These are phyloP conservation scores for Hylaea fasciaria DNA, from an alignment of 2,888 invertebrate species.

Conservation along the genomic window DNA sequence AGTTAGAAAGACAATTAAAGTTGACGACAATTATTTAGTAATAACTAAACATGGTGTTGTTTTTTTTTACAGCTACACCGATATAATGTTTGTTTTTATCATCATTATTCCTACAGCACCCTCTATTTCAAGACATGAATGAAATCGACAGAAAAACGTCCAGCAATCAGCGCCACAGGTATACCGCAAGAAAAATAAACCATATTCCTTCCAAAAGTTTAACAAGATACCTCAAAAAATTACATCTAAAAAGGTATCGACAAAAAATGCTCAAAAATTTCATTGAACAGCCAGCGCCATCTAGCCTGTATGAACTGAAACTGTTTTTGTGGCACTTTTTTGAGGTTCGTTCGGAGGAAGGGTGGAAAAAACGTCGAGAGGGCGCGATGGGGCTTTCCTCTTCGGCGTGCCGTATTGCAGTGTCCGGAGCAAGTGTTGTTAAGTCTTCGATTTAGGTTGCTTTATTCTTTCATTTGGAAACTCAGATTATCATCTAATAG, in stretches of 20 bases:
- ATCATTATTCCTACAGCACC: too few species aligned
- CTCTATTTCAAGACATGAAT: constrained; percentile 15
- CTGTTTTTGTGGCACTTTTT: constrained; percentile 37
- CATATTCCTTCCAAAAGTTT: constrained; percentile 24
- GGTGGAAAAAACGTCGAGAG: constrained; percentile 24
- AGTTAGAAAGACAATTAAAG: too few species aligned
- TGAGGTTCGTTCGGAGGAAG: constrained; percentile 15
- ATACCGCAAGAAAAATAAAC: constrained; percentile 11
- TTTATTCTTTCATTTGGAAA: too few species aligned
- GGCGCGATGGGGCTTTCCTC: constrained; percentile 10
- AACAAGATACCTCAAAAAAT: constrained; percentile 24
- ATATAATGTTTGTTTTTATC: too few species aligned
- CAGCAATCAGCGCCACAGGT: constrained; percentile 1
- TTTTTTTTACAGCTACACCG: too few species aligned
- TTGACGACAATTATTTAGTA: too few species aligned
- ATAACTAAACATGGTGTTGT: too few species aligned
- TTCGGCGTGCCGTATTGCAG: constrained; percentile 7
- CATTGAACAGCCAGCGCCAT: constrained; percentile 37
- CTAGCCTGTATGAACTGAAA: constrained; percentile 40
- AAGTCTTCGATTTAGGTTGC: constrained; percentile 3
- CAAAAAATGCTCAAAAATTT: constrained; percentile 20
- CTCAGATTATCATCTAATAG: too few species aligned
- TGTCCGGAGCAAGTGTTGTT: constrained; percentile 22
- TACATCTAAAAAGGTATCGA: constrained; percentile 6
- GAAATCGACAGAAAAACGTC: not conserved